Base-by-base conservation (phyloP, 2,113 vertebrate species). In the Lagenorhynchus albirostris region DNA sequence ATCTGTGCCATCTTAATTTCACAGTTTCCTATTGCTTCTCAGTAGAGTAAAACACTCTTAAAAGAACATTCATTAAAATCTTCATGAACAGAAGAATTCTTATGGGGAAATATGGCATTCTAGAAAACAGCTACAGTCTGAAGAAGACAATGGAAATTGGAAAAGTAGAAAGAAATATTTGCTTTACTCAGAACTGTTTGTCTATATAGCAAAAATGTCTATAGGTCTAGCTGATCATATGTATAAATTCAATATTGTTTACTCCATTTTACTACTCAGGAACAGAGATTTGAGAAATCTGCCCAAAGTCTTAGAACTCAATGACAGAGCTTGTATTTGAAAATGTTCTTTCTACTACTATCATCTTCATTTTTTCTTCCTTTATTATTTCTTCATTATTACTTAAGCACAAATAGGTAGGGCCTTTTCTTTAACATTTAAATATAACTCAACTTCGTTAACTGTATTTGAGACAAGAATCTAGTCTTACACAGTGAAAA, bases 61-160 rank as follows among this genome's bases (percentile, higher is more conserved):
- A 91, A 95, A 80, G 58, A 70, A 60, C 36, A 87, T 76, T 94
- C 7, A 41, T 58, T 92, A 62, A 92, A 93, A 90, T 76, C 44
- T 65, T 96, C 33, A 90, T 89, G 88, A 95, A 50, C 7, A 95
- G 55, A 36, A 36, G 31, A 95, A 81, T 79, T 90, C 17, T 50
- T 94, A 79, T 26, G 29, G 70, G 26, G 33, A 91, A 97, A 47
- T 50, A 65, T 11, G 17, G 33, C 18, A 90, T 96, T 38, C 25
- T 60, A 85, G 58, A 96, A 96, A 93, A 91, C 15, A 92, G 29
- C 33, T 96, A 68, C 14, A 71, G 88, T 76, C 21, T 68, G 50
- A 97, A 79, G 50, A 97, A 79, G 36, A 95, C 44, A 90, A 36
- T 63, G 41, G 67, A 83, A 94, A 91, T 55, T 14, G 36, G 70